Percentiles rank a stretch among this genome's conserved stretches.
Conservation (phyloP, 2,888 invertebrate genomes). For the Unio delphinus region DNA sequence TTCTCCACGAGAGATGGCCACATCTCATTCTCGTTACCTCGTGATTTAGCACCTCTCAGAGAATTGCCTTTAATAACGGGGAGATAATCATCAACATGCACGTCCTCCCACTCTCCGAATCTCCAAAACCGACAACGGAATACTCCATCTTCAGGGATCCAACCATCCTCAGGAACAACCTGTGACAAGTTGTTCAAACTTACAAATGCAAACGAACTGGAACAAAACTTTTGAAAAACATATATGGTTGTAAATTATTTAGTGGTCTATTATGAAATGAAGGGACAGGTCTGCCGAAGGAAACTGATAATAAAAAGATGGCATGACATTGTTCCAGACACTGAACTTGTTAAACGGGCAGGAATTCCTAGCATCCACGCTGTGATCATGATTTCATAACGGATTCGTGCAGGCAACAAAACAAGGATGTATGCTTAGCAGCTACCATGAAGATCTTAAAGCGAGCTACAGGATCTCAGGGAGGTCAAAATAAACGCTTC, state of each 20-base stretch:
- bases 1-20: constrained; percentile 67
- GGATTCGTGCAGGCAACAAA: too few relatives aligned
- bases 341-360: too few relatives aligned
- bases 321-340: too few relatives aligned
- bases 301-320: too few relatives aligned
- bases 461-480: too few relatives aligned
- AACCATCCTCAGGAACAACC: constrained; percentile 60
- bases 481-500: too few relatives aligned
- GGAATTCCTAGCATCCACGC: too few relatives aligned
- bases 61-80: constrained; percentile 49
- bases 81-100: constrained; percentile 60
- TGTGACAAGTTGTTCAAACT: constrained; percentile 15
- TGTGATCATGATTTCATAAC: too few relatives aligned
- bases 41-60: constrained; percentile 60
- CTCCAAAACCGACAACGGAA: constrained; percentile 63
- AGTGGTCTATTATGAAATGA: background rate
- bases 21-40: constrained; percentile 56
- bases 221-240: background rate
- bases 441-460: too few relatives aligned
- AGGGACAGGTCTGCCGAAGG: too few relatives aligned
- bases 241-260: background rate
- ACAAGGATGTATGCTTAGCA: too few relatives aligned
- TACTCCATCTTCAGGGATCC: constrained; percentile 37
- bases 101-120: constrained; percentile 63
- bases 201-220: background rate